These are phyloP conservation scores for Achroia grisella DNA, from an alignment of 1,140 invertebrate genomes.

Conservation along the genomic window DNA sequence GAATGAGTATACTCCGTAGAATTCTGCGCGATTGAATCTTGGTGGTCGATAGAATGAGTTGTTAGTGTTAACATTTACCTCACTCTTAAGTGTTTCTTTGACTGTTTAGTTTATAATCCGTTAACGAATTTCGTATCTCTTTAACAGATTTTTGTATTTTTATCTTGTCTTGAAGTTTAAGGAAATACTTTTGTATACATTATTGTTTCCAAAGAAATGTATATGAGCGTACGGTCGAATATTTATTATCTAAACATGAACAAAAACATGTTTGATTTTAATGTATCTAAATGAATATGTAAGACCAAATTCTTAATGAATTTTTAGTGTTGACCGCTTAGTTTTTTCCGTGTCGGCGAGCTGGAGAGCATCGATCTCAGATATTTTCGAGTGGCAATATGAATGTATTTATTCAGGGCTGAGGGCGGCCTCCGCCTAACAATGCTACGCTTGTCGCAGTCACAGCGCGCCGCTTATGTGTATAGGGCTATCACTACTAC, in stretches of 20 bases:
- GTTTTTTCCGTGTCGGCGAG: slow-evolving; percentile 27
- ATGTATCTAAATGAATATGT: too few species aligned
- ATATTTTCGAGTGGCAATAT: slow-evolving; percentile 70
- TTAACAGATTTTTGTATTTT: too few species aligned
- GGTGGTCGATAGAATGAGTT: slow-evolving; percentile 61
- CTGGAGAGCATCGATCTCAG: slow-evolving; percentile 37
- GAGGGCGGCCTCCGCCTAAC: slow-evolving; percentile 59
- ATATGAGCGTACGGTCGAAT: too few species aligned
- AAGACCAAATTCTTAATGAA: neutral
- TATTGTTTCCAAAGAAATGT: too few species aligned
- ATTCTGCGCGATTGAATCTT: slow-evolving; percentile 55
- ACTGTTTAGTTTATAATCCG: neutral
- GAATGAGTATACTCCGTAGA: slow-evolving; percentile 52
- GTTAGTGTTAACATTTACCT: slow-evolving; percentile 59
- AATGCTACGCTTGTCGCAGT: slow-evolving; percentile 67
- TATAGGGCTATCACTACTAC: neutral
- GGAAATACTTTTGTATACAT: too few species aligned
- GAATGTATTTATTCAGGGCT: slow-evolving; percentile 71
- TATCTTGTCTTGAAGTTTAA: too few species aligned
- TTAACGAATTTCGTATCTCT: too few species aligned
- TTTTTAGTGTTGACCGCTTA: slow-evolving; percentile 8
- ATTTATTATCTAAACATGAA: too few species aligned
- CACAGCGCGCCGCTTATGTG: slow-evolving; percentile 12
- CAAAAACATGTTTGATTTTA: too few species aligned
- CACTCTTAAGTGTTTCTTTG: slow-evolving; percentile 18